phyloP scores from a whole-genome alignment of 2,797 vertebrate species.

The Vespertilio murinus region DNA sequence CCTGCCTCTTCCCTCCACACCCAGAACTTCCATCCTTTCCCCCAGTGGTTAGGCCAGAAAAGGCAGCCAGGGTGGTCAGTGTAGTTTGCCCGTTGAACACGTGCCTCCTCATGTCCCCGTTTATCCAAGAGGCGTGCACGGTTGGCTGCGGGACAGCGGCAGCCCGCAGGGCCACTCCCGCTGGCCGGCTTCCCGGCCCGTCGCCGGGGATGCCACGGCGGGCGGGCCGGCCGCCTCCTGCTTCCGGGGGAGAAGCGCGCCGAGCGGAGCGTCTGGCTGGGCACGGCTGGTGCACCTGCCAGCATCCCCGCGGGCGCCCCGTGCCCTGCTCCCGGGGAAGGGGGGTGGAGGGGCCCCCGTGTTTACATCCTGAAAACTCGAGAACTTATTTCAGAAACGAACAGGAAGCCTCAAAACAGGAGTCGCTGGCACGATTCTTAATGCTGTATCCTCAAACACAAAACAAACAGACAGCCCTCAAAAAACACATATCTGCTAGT shows the following conservation, averaged over 20 bases:
- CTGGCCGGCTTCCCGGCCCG: conserved; percentile 45
- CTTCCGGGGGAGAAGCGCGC: conserved; percentile 49
- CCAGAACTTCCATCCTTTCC: neutral
- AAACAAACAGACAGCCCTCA: neutral
- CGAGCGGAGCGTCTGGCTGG: conserved; percentile 32
- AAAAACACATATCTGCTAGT: neutral
- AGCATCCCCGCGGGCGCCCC: conserved; percentile 35
- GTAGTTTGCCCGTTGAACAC: conserved; percentile 33
- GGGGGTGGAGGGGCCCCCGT: neutral
- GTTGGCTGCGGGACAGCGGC: conserved; percentile 32
- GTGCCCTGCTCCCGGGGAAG: neutral
- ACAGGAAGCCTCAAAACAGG: neutral
- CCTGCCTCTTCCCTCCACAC: neutral
- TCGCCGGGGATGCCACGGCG: conserved; percentile 51
- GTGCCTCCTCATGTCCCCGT: neutral
- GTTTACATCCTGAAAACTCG: conserved; percentile 12
- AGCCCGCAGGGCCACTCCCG: neutral
- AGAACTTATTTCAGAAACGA: neutral
- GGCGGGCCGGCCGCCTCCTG: conserved; percentile 13
- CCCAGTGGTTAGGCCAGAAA: neutral
- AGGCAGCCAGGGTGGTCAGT: neutral
- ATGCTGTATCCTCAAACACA: neutral
- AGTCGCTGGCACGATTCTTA: neutral
- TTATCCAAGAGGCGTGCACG: neutral
- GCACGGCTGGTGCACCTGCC: conserved; percentile 19